A percentile compares a stretch with the other conserved stretches of the same genome.
phyloP scores from a whole-genome alignment of 2,888 invertebrate species.

The Drosophila kambysellisi region DNA sequence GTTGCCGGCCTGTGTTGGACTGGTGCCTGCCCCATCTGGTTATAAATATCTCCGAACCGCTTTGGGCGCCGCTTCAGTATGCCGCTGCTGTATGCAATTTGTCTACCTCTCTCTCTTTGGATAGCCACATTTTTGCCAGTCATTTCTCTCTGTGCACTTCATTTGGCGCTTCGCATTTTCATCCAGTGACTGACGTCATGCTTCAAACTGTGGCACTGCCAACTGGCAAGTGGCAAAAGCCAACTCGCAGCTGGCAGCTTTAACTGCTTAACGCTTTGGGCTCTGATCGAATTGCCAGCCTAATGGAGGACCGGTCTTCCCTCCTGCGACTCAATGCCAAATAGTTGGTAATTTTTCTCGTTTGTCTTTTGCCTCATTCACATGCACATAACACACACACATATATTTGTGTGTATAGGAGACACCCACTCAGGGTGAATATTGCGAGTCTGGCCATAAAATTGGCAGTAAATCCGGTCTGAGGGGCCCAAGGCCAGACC shows the following conservation, averaged over 20 bases:
- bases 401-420: neutral
- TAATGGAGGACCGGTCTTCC: neutral
- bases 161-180: slow-evolving; percentile 55
- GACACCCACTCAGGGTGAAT: slow-evolving; percentile 40
- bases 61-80: slow-evolving; percentile 19
- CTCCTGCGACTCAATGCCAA: slow-evolving; percentile 73
- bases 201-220: slow-evolving; percentile 40
- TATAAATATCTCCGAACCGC: slow-evolving; percentile 59
- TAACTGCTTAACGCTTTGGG: too few relatives aligned
- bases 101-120: slow-evolving; percentile 38
- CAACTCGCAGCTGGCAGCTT: too few relatives aligned
- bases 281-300: too few relatives aligned
- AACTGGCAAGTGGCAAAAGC: slow-evolving; percentile 15
- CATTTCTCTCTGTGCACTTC: slow-evolving; percentile 62
- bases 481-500: too few relatives aligned
- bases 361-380: slow-evolving; percentile 58
- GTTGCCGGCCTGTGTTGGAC: slow-evolving; percentile 5
- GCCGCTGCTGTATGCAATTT: slow-evolving; percentile 58
- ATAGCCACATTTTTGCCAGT: slow-evolving; percentile 48
- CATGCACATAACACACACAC: slow-evolving; percentile 45
- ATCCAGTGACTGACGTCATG: slow-evolving; percentile 55
- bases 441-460: slow-evolving; percentile 79
- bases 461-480: slow-evolving; percentile 45
- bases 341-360: slow-evolving; percentile 74
- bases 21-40: slow-evolving; percentile 16